These are phyloP conservation scores for Quadroppia sp. DNA, from an alignment of 2,888 invertebrate genomes.

Conservation along the genomic window DNA sequence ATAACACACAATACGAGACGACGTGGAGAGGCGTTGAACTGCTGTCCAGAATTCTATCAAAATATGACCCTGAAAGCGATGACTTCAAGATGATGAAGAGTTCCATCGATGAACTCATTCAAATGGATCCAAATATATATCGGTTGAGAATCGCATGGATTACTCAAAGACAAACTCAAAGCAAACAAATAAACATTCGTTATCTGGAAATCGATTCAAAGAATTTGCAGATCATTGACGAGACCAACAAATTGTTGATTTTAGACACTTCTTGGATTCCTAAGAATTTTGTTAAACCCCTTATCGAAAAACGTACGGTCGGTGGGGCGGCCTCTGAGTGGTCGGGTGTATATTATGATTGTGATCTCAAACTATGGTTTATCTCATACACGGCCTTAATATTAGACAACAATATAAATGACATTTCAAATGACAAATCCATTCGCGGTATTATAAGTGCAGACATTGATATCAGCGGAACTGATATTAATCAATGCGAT, in stretches of 20 bases:
- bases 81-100: slow-evolving; percentile 34
- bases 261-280: slow-evolving; percentile 29
- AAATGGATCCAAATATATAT: slow-evolving; percentile 39
- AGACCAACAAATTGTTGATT: slow-evolving; percentile 1
- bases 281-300: not conserved
- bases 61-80: slow-evolving; percentile 45
- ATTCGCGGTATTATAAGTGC: slow-evolving; percentile 48
- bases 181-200: not conserved
- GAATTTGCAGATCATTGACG: not conserved
- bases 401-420: slow-evolving; percentile 34
- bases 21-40: slow-evolving; percentile 60
- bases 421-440: slow-evolving; percentile 4
- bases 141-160: slow-evolving; percentile 30
- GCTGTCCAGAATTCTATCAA: slow-evolving; percentile 64
- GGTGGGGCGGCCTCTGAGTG: slow-evolving; percentile 55
- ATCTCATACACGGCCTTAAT: slow-evolving; percentile 70
- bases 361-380: slow-evolving; percentile 71
- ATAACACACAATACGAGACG: slow-evolving; percentile 27
- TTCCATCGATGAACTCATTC: slow-evolving; percentile 27
- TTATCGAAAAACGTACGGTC: not conserved
- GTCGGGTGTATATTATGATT: slow-evolving; percentile 84
- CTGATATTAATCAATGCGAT: slow-evolving; percentile 73
- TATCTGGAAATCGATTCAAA: slow-evolving; percentile 29
- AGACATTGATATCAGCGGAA: slow-evolving; percentile 53
- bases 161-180: not conserved